Base-by-base conservation (phyloP, 2,113 vertebrate genomes). In the Tricholaema leucomelas region DNA sequence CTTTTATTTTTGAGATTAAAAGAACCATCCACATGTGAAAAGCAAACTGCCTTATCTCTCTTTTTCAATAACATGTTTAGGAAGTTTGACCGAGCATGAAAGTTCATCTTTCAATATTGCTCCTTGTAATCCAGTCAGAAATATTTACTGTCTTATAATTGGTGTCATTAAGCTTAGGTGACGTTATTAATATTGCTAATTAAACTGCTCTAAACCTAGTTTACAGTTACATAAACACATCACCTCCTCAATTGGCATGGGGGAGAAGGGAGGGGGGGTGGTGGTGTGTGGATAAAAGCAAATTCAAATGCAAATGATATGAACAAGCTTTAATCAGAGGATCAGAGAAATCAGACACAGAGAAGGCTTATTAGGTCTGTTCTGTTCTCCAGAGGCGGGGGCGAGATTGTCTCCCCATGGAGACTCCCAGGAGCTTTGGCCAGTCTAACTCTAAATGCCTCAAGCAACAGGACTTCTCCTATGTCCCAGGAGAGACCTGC, bases 121-220 rank as follows among this genome's bases (percentile, higher is more conserved):
- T 95, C 88, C 97, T 97, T 97, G 95, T 97, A 96, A 98, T 95
- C 94, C 90, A 79, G 76, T 94, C 61, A 44, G 93, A 75, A 87
- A 96, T 98, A 97, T 98, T 98, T 98, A 97, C 97, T 70, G 50
- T 96, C 93, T 93, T 97, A 61, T 98, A 98, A 98, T 98, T 98
- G 96, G 88, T 94, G 94, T 97, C 97, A 97, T 98, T 97, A 98
- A 97, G 94, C 95, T 97, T 97, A 97, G 97, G 96, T 98, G 95
- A 97, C 87, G 61, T 96, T 98, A 98, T 98, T 98, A 98, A 98
- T 97, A 97, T 96, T 87, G 74, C 96, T 97, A 97, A 98, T 98
- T 98, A 97, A 98, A 97, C 95, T 94, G 84, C 96, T 96, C 63
- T 94, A 97, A 97, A 97, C 95, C 96, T 95, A 92, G 96, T 95